Base-by-base conservation (phyloP, 2,797 vertebrate species). In the Phalloptychus januarius region DNA sequence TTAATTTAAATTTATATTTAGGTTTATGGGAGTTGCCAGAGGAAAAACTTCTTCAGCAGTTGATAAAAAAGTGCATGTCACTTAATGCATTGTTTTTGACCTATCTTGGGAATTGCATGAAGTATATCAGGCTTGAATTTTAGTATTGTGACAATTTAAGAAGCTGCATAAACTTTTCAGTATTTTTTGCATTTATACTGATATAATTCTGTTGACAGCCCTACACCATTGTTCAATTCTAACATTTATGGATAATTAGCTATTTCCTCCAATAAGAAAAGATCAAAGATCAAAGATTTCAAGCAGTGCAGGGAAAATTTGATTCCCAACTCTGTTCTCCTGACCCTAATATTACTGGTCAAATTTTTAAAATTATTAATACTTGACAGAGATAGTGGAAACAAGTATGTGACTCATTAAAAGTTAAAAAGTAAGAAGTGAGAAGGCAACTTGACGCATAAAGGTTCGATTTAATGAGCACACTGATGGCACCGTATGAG, bases 401-500 rank as follows among this genome's bases (percentile, higher is more conserved):
- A 83, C 40, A 79, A 75, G 11, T 65, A 69, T 40, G 44, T 77
- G 16, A 72, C 42, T 72, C 46, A 25, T 48, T 45, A 54, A 83
- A 78, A 79, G 46, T 76, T 45, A 33, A 75, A 25, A 85, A 71
- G 78, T 12, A 69, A 50, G 20, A 45, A 31, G 74, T n/a, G 54
- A 42, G 71, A 75, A 54, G 31, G 31, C 31, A 82, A 44, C 38
- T 74, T 85, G 83, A 82, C 81, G 80, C 75, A 76, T 77, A 31
- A 44, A 25, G 78, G 72, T 75, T 88, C 69, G 46, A 12, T 82
- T 89, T 87, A 86, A 90, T 82, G 83, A 87, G 86, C 70, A 79
- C 63, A 42, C 44, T 25, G 38, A 28, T 7, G 1, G 63, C 8
- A 6, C 28, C 31, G 74, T 25, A 63, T 74, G 42, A 33, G n/a